A percentile compares a stretch with the other conserved stretches of the same genome.
phyloP scores from a whole-genome alignment of 2,797 vertebrate species.

The Loriculus beryllinus region DNA sequence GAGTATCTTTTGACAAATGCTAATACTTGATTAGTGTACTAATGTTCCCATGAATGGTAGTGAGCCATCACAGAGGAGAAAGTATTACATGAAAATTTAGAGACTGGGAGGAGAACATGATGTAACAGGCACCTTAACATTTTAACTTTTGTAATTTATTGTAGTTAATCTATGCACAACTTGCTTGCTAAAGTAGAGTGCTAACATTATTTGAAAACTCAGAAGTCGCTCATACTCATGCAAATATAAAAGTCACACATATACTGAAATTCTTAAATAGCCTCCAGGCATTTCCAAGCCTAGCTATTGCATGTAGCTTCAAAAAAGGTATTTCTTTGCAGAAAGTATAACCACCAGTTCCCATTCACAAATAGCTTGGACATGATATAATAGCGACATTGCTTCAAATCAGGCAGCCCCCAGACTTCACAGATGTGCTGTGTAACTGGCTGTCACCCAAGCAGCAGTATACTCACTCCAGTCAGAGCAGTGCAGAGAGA shows the following conservation, averaged over 20 bases:
- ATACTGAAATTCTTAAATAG: not conserved
- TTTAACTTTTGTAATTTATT: not conserved
- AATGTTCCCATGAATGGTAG: not conserved
- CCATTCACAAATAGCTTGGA: constrained; percentile 24
- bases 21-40: not conserved
- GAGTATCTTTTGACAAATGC: not conserved
- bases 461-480: not conserved
- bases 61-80: not conserved
- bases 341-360: not conserved
- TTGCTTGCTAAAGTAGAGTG: not conserved
- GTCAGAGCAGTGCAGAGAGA: not conserved
- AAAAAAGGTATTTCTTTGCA: not conserved
- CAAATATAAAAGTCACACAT: not conserved
- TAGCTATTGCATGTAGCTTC: not conserved
- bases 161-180: not conserved
- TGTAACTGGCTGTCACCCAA: constrained; percentile 9
- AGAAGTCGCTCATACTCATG: not conserved
- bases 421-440: not conserved
- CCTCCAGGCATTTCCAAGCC: not conserved
- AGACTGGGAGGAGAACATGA: not conserved
- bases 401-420: not conserved
- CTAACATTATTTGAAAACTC: not conserved
- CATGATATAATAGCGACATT: not conserved
- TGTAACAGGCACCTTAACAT: not conserved
- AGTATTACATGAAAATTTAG: not conserved